Conservation (phyloP, 2,797 vertebrate genomes). For the Amphiprion clarkii region DNA sequence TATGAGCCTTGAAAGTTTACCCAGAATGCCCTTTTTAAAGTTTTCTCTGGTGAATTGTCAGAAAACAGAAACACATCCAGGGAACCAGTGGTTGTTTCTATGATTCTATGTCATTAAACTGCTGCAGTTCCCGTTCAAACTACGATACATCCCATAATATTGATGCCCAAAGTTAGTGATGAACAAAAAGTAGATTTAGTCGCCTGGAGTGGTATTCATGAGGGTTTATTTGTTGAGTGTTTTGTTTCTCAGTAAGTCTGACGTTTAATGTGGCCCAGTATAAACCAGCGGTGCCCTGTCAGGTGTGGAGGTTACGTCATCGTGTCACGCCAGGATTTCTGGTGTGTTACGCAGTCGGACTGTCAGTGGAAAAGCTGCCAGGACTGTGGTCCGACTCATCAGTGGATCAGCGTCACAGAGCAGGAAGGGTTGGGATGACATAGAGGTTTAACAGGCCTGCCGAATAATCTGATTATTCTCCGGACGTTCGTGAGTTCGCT, state of each 20-base stretch:
- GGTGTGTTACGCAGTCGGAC: not conserved
- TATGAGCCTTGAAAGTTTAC: no score
- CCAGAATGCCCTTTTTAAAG: no score
- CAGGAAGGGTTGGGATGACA: slow-evolving; percentile 28
- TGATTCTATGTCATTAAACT: no score
- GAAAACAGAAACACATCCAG: no score
- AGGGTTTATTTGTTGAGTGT: not conserved
- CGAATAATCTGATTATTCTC: slow-evolving; percentile 25
- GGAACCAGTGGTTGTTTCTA: no score
- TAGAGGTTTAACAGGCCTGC: slow-evolving; percentile 21
- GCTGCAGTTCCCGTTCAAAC: no score
- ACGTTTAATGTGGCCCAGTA: not conserved
- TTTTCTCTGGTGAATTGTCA: no score
- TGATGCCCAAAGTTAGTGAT: no score
- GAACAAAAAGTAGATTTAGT: no score
- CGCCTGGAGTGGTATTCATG: no score
- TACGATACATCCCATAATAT: no score
- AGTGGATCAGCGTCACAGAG: slow-evolving; percentile 28
- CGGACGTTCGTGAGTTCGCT: slow-evolving; percentile 23
- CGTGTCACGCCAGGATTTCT: slow-evolving; percentile 1
- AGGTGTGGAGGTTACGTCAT: not conserved
- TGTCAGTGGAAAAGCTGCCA: not conserved
- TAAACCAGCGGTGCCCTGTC: no score
- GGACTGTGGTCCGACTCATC: slow-evolving; percentile 24
- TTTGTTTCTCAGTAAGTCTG: not conserved